Percentiles rank a stretch among this genome's conserved stretches.
Conservation (phyloP, 2,113 vertebrate genomes). For the Zingel zingel region DNA sequence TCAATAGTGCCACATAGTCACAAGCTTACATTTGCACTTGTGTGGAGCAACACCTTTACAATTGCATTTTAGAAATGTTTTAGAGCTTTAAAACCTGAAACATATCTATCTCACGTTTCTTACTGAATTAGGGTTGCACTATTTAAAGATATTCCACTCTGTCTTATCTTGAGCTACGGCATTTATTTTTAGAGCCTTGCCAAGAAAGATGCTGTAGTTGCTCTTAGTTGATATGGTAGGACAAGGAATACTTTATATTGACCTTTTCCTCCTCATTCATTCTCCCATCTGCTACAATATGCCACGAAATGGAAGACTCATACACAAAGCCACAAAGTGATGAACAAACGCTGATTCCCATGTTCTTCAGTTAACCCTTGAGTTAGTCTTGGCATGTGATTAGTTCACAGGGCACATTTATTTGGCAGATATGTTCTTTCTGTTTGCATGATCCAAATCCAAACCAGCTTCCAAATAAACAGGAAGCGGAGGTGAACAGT, state of each 20-base stretch:
- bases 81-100: not conserved
- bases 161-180: slow-evolving; percentile 5
- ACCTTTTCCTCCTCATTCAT: not conserved
- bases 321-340: slow-evolving; percentile 4
- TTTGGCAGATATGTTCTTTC: slow-evolving; percentile 44
- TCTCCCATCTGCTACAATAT: not conserved
- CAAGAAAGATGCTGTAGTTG: not conserved
- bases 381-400: slow-evolving; percentile 30
- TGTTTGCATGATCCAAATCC: slow-evolving; percentile 53
- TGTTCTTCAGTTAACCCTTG: slow-evolving; percentile 21
- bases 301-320: not conserved
- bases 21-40: slow-evolving; percentile 44
- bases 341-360: slow-evolving; percentile 8
- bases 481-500: slow-evolving; percentile 58
- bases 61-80: not conserved
- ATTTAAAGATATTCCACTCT: not conserved
- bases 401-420: slow-evolving; percentile 27
- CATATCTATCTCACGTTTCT: not conserved
- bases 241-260: not conserved
- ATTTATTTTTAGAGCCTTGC: not conserved
- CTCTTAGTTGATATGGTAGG: not conserved
- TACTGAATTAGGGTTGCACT: slow-evolving; percentile 1
- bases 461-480: slow-evolving; percentile 57
- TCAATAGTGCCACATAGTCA: slow-evolving; percentile 71
- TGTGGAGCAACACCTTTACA: slow-evolving; percentile 7